Conservation (phyloP, 2,888 invertebrate species). For the Scelioninae gen. 1 region DNA sequence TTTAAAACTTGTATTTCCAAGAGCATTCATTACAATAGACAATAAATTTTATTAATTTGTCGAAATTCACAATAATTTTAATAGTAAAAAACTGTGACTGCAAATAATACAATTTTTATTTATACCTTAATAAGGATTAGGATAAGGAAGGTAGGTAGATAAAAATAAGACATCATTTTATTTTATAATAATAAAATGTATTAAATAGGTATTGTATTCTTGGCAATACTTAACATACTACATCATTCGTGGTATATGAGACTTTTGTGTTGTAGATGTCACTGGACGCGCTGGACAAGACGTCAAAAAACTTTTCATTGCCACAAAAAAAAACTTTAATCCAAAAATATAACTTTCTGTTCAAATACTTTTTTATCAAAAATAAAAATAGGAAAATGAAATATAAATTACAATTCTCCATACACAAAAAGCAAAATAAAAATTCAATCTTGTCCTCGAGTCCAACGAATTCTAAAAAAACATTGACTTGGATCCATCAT, state of each 20-base stretch:
- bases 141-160: not conserved
- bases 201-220: constrained; percentile 83
- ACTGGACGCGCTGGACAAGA: constrained; percentile 39
- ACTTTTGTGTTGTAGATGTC: constrained; percentile 73
- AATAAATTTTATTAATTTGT: no score
- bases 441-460: constrained; percentile 18
- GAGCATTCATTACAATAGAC: no score
- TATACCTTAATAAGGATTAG: not conserved
- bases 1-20: no score
- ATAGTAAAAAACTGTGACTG: no score
- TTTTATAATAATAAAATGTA: constrained; percentile 84
- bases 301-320: not conserved
- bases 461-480: constrained; percentile 33
- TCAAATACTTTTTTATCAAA: no score
- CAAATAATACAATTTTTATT: not conserved
- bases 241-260: constrained; percentile 80
- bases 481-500: constrained; percentile 73
- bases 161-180: constrained; percentile 66
- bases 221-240: constrained; percentile 83
- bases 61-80: no score
- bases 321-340: no score
- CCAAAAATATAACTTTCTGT: no score
- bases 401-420: no score
- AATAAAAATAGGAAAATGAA: no score
- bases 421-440: no score